Base-by-base conservation (phyloP, 2,113 vertebrate species). In the Vireo altiloquus region DNA sequence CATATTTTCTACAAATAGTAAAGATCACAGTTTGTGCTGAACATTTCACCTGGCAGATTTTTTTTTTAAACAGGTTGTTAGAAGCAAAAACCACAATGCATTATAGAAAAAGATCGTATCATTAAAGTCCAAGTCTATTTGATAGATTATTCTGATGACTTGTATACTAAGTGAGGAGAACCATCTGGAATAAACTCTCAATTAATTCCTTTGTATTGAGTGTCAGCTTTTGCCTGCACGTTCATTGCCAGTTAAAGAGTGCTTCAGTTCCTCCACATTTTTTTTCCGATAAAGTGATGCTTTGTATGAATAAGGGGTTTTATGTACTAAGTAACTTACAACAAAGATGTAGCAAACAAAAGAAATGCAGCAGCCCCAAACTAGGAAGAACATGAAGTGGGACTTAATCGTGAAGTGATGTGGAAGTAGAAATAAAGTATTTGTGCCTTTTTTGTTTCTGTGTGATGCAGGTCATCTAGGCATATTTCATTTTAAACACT, bases 131-230 rank as follows among this genome's bases (percentile, higher is more conserved):
- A 87, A 86, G 78, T 94, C 96, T 97, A 97, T 97, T 98, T 98
- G 96, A 94, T 97, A 98, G 97, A 93, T 97, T 95, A 98, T 98
- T 98, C 96, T 98, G 95, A 95, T 94, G 95, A 97, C 95, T 97
- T 98, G 97, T 98, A 95, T 97, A 92, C 94, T 92, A 91, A 97
- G 97, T 96, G 96, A 96, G 96, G 97, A 98, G 94, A 98, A 98
- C 92, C 97, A 96, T 97, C 97, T 97, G 98, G 97, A 98, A 98
- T 98, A 98, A 98, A 98, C 97, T 97, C 97, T 97, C 95, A 96
- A 97, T 98, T 97, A 97, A 97, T 98, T 98, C 95, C 97, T 98
- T 97, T 97, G 95, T 97, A 95, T 72, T 96, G 97, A 94, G 94
- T 98, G 95, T 98, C 97, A 97, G 83, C 96, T 97, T 97, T 95